A percentile compares a stretch with the other conserved stretches of the same genome.
Evolutionary conservation across 1,140 invertebrate genomes (phyloP).

Genomic region (Spodoptera frugiperda): DNA sequence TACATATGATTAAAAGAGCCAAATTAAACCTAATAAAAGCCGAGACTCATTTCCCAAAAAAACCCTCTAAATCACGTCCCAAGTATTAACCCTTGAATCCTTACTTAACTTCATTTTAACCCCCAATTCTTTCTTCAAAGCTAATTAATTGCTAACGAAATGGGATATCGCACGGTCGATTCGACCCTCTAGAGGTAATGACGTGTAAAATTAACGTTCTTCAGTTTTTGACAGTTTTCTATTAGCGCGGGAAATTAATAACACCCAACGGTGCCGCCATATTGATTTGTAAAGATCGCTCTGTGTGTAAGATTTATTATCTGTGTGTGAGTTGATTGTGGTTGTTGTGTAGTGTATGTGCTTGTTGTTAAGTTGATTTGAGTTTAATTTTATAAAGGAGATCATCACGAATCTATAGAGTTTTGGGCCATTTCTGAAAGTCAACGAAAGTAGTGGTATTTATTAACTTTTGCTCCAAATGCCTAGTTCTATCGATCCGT

Average conservation of each 20-base stretch:
- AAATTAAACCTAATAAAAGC: not conserved
- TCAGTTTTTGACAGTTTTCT: constrained; percentile 51
- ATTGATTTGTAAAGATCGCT: constrained; percentile 18
- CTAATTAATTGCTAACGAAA: constrained; percentile 44
- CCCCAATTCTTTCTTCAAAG: constrained; percentile 38
- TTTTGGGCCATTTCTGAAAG: too few relatives aligned
- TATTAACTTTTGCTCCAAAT: too few relatives aligned
- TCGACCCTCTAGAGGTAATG: constrained; percentile 44
- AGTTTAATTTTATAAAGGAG: too few relatives aligned
- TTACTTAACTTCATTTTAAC: constrained; percentile 33
- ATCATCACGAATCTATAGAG: too few relatives aligned
- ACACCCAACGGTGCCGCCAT: not conserved
- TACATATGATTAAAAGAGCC: too few relatives aligned
- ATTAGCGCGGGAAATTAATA: constrained; percentile 48
- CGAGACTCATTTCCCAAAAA: too few relatives aligned
- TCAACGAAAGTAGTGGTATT: too few relatives aligned
- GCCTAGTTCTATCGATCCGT: too few relatives aligned
- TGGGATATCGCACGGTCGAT: constrained; percentile 47
- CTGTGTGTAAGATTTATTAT: constrained; percentile 21
- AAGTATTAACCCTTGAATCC: constrained; percentile 29
- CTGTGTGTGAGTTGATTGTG: not conserved
- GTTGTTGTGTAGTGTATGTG: not conserved
- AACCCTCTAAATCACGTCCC: constrained; percentile 23
- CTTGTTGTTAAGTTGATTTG: too few relatives aligned
- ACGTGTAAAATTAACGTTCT: constrained; percentile 49